phyloP scores from a whole-genome alignment of 2,113 vertebrate genomes.

The Clinocottus analis region DNA sequence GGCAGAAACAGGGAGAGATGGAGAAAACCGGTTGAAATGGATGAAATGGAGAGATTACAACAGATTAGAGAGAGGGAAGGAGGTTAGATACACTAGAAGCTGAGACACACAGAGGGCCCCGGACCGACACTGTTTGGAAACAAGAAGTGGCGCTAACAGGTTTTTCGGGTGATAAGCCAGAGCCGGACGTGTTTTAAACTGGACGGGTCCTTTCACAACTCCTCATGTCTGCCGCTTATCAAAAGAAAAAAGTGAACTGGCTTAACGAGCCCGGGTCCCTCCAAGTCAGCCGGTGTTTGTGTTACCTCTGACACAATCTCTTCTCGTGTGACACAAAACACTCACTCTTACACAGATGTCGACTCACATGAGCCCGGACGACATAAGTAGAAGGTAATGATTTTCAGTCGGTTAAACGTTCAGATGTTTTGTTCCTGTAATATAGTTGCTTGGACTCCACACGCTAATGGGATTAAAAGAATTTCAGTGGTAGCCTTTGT shows the following conservation, averaged over 20 bases:
- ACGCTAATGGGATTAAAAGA: constrained; percentile 33
- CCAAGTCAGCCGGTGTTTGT: constrained; percentile 57
- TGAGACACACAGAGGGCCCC: constrained; percentile 32
- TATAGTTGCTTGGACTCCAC: constrained; percentile 25
- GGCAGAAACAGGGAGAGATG: constrained; percentile 9
- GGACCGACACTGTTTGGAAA: constrained; percentile 75
- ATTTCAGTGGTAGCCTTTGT: constrained; percentile 43
- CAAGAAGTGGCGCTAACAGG: constrained; percentile 72
- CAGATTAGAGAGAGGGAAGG: constrained; percentile 18
- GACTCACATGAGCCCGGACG: constrained; percentile 19
- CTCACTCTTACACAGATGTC: constrained; percentile 21
- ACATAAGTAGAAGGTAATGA: constrained; percentile 24
- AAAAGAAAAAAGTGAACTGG: constrained; percentile 41
- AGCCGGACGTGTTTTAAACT: constrained; percentile 58
- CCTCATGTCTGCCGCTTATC: constrained; percentile 70
- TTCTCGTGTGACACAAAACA: constrained; percentile 40
- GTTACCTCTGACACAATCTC: constrained; percentile 63
- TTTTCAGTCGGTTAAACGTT: constrained; percentile 36
- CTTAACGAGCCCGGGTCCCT: constrained; percentile 54
- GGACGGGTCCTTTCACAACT: constrained; percentile 69
- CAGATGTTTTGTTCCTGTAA: constrained; percentile 22
- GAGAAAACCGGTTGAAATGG: constrained; percentile 35
- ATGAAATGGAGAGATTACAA: constrained; percentile 41
- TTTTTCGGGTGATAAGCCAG: constrained; percentile 64
- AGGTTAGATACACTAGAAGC: constrained; percentile 33